A percentile compares a stretch with the other conserved stretches of the same genome.
Evolutionary conservation across 2,113 vertebrate genomes (phyloP).

Genomic region (Labeo catla): DNA sequence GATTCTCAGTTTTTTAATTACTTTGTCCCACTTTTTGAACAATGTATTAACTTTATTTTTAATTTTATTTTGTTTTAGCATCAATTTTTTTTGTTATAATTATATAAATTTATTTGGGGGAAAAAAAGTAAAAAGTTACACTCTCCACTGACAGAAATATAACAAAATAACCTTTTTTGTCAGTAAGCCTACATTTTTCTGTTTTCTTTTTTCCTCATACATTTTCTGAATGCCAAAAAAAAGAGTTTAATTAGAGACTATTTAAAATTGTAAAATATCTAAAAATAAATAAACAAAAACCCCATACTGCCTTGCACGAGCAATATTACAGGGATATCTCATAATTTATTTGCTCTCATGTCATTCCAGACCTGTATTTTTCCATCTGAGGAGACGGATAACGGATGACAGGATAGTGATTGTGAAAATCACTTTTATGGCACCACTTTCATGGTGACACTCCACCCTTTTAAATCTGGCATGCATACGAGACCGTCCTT

Average conservation of each 20-base stretch:
- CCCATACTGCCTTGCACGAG: not conserved
- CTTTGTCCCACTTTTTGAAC: not conserved
- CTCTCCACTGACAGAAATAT: too few relatives aligned
- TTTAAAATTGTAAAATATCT: not conserved
- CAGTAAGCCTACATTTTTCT: not conserved
- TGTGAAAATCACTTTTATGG: constrained; percentile 2
- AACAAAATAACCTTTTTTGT: not conserved
- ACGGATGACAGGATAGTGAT: not conserved
- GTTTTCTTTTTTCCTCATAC: not conserved
- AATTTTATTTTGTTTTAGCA: not conserved
- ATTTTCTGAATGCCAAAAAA: not conserved
- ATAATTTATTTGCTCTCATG: not conserved
- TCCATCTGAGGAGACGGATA: not conserved
- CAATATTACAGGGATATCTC: not conserved
- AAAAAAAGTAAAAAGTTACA: too few relatives aligned
- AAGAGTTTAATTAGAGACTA: not conserved
- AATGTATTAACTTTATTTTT: not conserved
- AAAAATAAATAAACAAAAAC: not conserved
- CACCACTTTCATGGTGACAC: not conserved
- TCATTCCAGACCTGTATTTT: not conserved
- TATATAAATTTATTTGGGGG: too few relatives aligned
- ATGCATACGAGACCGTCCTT: not conserved
- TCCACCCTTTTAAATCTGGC: not conserved
- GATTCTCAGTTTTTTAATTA: not conserved
- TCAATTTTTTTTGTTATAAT: not conserved